A percentile compares a stretch with the other conserved stretches of the same genome.
Conservation (phyloP, 2,888 invertebrate genomes). For the Diarsia dahlii region DNA sequence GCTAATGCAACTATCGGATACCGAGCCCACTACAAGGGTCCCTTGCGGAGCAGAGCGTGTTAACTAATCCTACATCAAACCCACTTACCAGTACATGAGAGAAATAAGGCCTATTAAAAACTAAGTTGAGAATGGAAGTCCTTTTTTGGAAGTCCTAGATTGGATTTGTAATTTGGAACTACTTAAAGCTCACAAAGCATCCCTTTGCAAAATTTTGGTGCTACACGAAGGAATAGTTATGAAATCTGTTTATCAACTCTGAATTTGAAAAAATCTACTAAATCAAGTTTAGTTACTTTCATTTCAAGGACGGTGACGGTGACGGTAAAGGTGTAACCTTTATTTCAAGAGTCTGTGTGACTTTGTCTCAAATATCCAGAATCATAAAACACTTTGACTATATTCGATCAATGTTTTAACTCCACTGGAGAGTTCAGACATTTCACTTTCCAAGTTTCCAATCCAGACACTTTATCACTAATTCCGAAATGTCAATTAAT, state of each 20-base stretch:
- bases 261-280: not conserved
- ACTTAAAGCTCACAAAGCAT: not conserved
- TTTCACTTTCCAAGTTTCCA: slow-evolving; percentile 18
- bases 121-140: slow-evolving; percentile 37
- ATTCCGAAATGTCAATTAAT: slow-evolving; percentile 24
- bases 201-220: not conserved
- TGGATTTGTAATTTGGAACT: not conserved
- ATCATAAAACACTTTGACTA: not conserved
- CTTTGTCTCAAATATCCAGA: not conserved
- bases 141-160: slow-evolving; percentile 40
- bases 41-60: slow-evolving; percentile 58
- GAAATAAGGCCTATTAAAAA: slow-evolving; percentile 44
- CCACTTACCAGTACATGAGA: slow-evolving; percentile 56
- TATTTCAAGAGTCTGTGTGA: not conserved
- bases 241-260: not conserved
- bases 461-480: not conserved
- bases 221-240: not conserved
- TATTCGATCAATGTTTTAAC: not conserved
- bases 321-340: too few species aligned
- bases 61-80: slow-evolving; percentile 64
- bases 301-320: not conserved
- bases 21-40: slow-evolving; percentile 55
- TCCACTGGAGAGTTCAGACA: not conserved
- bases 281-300: not conserved
- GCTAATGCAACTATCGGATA: slow-evolving; percentile 82